Evolutionary conservation across 2,888 invertebrate species (phyloP).

Genomic region (Eristalinus sepulchralis): DNA sequence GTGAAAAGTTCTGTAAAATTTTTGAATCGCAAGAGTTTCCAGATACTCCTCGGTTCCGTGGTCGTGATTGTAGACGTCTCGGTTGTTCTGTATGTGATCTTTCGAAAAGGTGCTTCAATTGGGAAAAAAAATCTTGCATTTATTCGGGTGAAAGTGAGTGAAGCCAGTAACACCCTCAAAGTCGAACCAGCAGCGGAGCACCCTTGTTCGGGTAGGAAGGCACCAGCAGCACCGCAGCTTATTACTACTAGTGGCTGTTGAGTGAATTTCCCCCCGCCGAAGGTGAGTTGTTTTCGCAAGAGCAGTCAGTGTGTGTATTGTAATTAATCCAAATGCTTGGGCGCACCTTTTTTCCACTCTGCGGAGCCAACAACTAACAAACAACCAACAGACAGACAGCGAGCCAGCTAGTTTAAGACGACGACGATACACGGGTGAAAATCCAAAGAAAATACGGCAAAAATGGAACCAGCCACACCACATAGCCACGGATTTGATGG

Average conservation of each 20-base stretch:
- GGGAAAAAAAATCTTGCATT: background rate
- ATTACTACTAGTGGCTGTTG: background rate
- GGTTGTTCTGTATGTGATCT: constrained; percentile 9
- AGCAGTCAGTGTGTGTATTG: constrained; percentile 44
- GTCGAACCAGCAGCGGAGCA: constrained; percentile 8
- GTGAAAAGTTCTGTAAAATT: constrained; percentile 44
- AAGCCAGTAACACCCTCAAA: background rate
- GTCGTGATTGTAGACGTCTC: constrained; percentile 15
- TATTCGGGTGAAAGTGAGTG: background rate
- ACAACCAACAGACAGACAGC: background rate
- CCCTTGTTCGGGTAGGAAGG: constrained; percentile 46
- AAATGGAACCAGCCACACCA: constrained; percentile 1
- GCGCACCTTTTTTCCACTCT: constrained; percentile 66
- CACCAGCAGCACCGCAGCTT: background rate
- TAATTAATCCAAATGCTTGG: constrained; percentile 49
- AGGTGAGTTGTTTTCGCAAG: constrained; percentile 66
- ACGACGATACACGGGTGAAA: constrained; percentile 36
- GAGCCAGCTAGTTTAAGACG: background rate
- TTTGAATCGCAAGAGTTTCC: constrained; percentile 43
- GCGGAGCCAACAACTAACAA: constrained; percentile 2
- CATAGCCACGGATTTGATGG: constrained; percentile 5
- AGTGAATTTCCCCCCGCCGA: constrained; percentile 3
- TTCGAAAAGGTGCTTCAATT: background rate
- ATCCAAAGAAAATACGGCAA: constrained; percentile 35
- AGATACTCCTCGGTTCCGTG: constrained; percentile 29